A percentile compares a stretch with the other conserved stretches of the same genome.
These are phyloP conservation scores for Rhombomys opimus DNA, from an alignment of 2,113 vertebrate species.

Conservation along the genomic window DNA sequence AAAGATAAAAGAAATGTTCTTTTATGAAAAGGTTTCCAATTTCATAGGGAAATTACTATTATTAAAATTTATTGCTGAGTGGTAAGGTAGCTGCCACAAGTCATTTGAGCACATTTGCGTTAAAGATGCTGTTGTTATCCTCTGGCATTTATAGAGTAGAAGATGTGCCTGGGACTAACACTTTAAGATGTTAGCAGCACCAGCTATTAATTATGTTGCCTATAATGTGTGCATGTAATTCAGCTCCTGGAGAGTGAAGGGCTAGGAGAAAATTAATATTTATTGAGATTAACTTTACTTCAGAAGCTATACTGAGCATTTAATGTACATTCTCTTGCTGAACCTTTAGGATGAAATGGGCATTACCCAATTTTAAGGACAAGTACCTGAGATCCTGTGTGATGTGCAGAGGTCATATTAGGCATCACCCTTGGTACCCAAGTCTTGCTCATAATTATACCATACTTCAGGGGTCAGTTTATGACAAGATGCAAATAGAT, in stretches of 20 bases:
- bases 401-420: neutral
- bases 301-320: conserved; percentile 37
- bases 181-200: conserved; percentile 44
- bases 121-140: conserved; percentile 64
- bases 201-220: conserved; percentile 67
- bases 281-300: conserved; percentile 61
- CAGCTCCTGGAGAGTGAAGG: conserved; percentile 39
- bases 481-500: neutral
- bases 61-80: conserved; percentile 74
- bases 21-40: conserved; percentile 73
- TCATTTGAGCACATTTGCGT: conserved; percentile 67
- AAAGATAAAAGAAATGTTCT: conserved; percentile 73
- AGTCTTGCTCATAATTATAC: neutral
- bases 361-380: conserved; percentile 28
- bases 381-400: neutral
- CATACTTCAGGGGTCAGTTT: neutral
- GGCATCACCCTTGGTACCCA: neutral
- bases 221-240: conserved; percentile 44
- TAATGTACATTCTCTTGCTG: conserved; percentile 31
- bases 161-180: conserved; percentile 47
- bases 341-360: conserved; percentile 32
- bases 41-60: conserved; percentile 70
- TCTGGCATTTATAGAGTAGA: conserved; percentile 44
- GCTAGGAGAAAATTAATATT: conserved; percentile 61
- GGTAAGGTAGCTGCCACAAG: conserved; percentile 63